These are phyloP conservation scores for Burhinus bistriatus DNA, from an alignment of 2,113 vertebrate genomes.

Conservation along the genomic window DNA sequence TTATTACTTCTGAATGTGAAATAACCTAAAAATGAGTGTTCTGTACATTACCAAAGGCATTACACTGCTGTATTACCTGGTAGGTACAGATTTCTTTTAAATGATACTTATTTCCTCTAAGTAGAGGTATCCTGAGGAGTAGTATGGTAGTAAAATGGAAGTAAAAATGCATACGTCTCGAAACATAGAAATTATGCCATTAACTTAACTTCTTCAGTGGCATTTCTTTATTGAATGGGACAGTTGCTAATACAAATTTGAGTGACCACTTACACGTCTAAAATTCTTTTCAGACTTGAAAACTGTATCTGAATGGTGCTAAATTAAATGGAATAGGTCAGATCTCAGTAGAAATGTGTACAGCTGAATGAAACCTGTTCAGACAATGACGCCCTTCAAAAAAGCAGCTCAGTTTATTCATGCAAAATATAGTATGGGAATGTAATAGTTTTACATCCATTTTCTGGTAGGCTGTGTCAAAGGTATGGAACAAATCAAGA, in stretches of 20 bases:
- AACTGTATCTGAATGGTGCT: neutral
- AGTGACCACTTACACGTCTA: neutral
- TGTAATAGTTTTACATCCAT: neutral
- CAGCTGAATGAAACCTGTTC: neutral
- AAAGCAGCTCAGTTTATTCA: neutral
- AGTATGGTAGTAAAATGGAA: neutral
- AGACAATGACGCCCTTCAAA: neutral
- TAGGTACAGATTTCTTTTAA: neutral
- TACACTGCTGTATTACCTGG: neutral
- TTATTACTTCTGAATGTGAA: neutral
- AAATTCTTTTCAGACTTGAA: neutral
- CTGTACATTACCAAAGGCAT: neutral
- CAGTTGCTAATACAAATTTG: neutral
- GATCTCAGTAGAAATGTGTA: neutral
- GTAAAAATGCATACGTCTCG: neutral
- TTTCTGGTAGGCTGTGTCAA: neutral
- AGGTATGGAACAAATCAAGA: neutral
- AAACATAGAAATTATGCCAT: neutral
- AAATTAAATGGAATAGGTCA: neutral
- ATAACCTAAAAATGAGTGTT: neutral
- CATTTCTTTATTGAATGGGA: neutral
- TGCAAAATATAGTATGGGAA: neutral
- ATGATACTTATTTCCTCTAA: neutral
- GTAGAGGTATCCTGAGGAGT: neutral
- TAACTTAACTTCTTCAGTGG: neutral